Percentiles rank a stretch among this genome's conserved stretches.
phyloP scores from a whole-genome alignment of 2,113 vertebrate species.

The Paradoxurus hermaphroditus region DNA sequence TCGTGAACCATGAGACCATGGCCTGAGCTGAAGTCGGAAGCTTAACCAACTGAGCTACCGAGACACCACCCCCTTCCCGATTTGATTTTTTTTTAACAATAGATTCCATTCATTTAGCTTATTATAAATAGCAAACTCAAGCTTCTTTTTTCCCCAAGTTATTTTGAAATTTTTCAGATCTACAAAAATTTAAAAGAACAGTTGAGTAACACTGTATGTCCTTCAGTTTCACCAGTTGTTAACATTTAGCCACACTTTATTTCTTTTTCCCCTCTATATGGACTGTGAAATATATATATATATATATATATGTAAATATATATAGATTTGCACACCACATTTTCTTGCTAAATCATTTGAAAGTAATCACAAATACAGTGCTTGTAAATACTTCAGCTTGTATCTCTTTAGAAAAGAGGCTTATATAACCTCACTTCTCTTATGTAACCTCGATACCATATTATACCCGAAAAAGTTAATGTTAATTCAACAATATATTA shows the following conservation, averaged over 20 bases:
- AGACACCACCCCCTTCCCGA: no score
- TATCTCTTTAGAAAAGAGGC: background rate
- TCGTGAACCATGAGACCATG: no score
- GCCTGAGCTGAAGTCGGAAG: no score
- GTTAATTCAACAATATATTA: background rate
- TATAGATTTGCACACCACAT: background rate
- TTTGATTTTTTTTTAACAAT: background rate
- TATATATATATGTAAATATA: background rate
- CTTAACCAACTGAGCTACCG: no score
- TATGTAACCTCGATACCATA: background rate
- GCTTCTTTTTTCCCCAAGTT: background rate
- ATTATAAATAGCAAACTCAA: background rate
- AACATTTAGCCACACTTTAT: background rate
- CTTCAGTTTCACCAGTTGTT: background rate
- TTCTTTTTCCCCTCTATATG: background rate
- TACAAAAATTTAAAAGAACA: background rate
- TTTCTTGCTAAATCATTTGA: background rate
- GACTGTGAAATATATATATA: background rate
- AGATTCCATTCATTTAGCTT: background rate
- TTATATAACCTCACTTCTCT: background rate
- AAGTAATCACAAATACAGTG: background rate
- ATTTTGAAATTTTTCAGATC: constrained; percentile 45
- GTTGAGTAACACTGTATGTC: background rate
- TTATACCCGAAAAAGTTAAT: background rate
- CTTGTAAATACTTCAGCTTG: background rate